phyloP scores from a whole-genome alignment of 2,797 vertebrate genomes.

The Hydrolagus colliei region DNA sequence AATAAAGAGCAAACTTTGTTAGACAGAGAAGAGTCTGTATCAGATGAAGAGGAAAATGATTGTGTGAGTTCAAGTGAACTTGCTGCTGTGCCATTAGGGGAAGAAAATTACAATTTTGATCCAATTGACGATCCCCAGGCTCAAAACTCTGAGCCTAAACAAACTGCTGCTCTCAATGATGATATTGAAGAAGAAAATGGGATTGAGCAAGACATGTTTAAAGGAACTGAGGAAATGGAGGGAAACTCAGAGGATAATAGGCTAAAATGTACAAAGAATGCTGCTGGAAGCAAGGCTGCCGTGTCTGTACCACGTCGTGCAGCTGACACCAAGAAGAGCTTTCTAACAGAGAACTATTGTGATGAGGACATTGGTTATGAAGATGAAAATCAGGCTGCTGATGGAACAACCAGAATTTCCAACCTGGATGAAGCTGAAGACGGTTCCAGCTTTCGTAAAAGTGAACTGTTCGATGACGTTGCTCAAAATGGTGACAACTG shows the following conservation, averaged over 20 bases:
- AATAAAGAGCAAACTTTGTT: conserved; percentile 29
- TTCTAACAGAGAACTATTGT: conserved; percentile 7
- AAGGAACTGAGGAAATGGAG: conserved; percentile 18
- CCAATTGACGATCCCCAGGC: not conserved
- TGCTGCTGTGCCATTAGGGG: conserved; percentile 25
- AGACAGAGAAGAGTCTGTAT: not conserved
- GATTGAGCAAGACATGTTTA: conserved; percentile 7
- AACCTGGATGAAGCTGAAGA: not conserved
- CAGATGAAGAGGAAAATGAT: conserved; percentile 15
- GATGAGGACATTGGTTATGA: not conserved
- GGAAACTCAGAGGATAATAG: not conserved
- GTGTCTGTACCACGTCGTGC: conserved; percentile 1
- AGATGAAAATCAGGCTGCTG: conserved; percentile 10
- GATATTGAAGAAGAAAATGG: conserved; percentile 26
- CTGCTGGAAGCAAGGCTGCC: conserved; percentile 1
- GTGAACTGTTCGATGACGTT: conserved; percentile 10
- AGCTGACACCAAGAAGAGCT: not conserved
- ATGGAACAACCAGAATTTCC: not conserved
- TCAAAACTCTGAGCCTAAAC: not conserved
- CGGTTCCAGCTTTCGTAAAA: not conserved
- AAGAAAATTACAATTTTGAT: conserved; percentile 16
- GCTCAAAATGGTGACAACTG: conserved; percentile 16
- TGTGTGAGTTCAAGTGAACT: conserved; percentile 22
- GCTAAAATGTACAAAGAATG: not conserved
- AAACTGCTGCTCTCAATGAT: not conserved